Evolutionary conservation across 53 echinoderm and acorn worm genomes (phyloP).

Genomic region (Holothuria leucospilota): DNA sequence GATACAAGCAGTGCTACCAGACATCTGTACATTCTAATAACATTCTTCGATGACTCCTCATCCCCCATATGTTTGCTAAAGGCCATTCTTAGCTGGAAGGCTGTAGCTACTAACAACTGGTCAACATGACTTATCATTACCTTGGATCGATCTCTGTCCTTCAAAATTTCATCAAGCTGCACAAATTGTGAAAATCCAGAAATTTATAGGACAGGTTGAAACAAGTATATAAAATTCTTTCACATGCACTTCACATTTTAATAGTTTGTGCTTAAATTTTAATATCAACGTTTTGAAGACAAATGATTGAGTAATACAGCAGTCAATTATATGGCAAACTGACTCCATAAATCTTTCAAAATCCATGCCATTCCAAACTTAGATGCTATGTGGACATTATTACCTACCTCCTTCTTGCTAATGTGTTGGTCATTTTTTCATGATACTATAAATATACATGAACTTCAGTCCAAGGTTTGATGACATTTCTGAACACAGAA

Average conservation of each 20-base stretch:
- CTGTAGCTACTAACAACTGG: constrained; percentile 83
- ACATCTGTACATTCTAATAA: constrained; percentile 87
- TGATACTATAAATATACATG: too few relatives aligned
- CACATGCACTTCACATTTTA: not conserved
- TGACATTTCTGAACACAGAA: too few relatives aligned
- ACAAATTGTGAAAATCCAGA: not conserved
- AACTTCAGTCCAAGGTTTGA: too few relatives aligned
- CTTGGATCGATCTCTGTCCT: constrained; percentile 76
- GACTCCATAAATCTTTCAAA: too few relatives aligned
- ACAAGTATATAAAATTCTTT: not conserved
- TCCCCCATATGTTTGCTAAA: constrained; percentile 94
- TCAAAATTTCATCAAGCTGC: constrained; percentile 89
- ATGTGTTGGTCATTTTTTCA: too few relatives aligned
- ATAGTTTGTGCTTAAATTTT: too few relatives aligned
- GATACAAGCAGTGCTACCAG: constrained; percentile 91
- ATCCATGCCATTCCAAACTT: too few relatives aligned
- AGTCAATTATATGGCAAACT: too few relatives aligned
- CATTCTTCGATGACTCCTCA: constrained; percentile 77
- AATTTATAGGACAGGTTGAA: not conserved
- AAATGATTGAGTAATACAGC: too few relatives aligned
- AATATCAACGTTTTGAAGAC: too few relatives aligned
- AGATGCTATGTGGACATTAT: too few relatives aligned
- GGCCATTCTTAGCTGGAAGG: constrained; percentile 91
- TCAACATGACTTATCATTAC: constrained; percentile 78
- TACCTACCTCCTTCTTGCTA: too few relatives aligned